Base-by-base conservation (phyloP, 92 coral and sea anemone genomes). In the Zoanthus sociatus region DNA sequence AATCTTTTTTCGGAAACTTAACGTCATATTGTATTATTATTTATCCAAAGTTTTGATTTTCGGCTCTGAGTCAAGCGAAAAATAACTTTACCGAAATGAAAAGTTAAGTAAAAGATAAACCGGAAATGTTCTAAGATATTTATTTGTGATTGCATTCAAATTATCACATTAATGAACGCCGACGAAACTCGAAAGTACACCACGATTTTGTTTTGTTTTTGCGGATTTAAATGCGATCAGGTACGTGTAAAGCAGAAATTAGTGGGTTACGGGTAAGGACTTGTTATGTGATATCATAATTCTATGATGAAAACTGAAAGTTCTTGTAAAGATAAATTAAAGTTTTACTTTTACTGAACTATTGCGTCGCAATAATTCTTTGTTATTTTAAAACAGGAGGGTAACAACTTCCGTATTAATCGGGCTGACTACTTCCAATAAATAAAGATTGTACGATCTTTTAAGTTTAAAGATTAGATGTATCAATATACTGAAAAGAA, bases 1-100 rank as follows among this genome's bases (percentile, higher is more conserved):
- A 10, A 81, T 66, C 75, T 81, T 66, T 81, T 81, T 81, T 53
- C 58, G 58, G 61, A 46, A 42, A 18, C 60, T 51, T 81, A 46
- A 54, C 85, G 64, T 81, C 73, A 81, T 47, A 20, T 64, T n/a
- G 75, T 81, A 11, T 81, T 81, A 81, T 79, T 72, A 18, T 9
- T 17, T 61, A 56, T 32, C 68, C 69, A 78, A 78, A 78, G 48
- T 45, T 13, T 78, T 78, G 84, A 26, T 78, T 78, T 58, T 81
- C 74, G 75, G 85, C 66, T 81, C 66, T 56, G 45, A 64, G 31
- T 63, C 56, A 45, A 63, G 18, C 66, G 69, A 63, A 63, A 63
- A 63, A 63, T 63, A 63, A 20, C 31, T 9, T 6, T 3, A 20
- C 30, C 45, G 74, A 44, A 61, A n/a, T 17, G 12, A 45, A 14